These are phyloP conservation scores for Athalia cordata DNA, from an alignment of 2,888 invertebrate species.

Conservation along the genomic window DNA sequence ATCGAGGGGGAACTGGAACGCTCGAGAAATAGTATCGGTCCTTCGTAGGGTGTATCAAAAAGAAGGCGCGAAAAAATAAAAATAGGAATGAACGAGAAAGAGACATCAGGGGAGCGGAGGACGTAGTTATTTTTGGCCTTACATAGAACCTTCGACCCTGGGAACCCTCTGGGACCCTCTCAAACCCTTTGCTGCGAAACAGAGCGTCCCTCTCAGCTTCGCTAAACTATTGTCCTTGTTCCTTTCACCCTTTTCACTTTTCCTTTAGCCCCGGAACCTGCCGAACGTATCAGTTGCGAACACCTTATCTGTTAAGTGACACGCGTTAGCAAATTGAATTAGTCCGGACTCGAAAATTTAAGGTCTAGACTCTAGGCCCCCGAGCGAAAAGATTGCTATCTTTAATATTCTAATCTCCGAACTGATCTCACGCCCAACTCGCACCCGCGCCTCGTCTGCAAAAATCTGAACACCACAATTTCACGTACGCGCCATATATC, in stretches of 20 bases:
- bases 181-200: slow-evolving; percentile 20
- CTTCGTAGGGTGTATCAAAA: background rate
- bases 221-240: slow-evolving; percentile 23
- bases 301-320: slow-evolving; percentile 18
- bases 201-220: slow-evolving; percentile 8
- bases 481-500: background rate
- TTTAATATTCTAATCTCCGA: background rate
- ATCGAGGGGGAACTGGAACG: background rate
- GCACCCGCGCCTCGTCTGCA: background rate
- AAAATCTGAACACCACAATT: background rate
- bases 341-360: background rate
- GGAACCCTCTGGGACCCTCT: slow-evolving; percentile 21
- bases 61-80: background rate
- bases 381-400: background rate
- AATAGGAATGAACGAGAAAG: slow-evolving; percentile 7
- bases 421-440: background rate
- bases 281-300: background rate
- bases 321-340: slow-evolving; percentile 28
- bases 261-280: background rate
- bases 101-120: background rate
- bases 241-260: background rate
- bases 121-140: slow-evolving; percentile 16
- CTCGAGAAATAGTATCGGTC: background rate
- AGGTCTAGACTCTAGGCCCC: background rate
- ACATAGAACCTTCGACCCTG: slow-evolving; percentile 13